Base-by-base conservation (phyloP, 2,113 vertebrate species). In the Scomber colias region DNA sequence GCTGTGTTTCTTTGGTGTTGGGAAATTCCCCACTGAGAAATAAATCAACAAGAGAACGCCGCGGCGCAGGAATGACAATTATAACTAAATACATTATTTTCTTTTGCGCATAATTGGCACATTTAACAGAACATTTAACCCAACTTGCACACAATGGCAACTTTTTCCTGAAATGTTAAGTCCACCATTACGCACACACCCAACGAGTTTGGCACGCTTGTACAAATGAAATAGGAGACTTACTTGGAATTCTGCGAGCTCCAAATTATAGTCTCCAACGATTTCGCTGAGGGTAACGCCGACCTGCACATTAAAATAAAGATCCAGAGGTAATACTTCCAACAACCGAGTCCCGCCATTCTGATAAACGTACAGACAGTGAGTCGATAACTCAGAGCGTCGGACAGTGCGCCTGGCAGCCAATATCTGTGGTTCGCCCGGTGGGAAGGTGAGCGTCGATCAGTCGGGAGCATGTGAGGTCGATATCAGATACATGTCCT, bases 321-420 rank as follows among this genome's bases (percentile, higher is more conserved):
- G 89, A 95, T 95, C 95, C 95, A 95, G 73, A 95, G 91, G 87
- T 94, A 95, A 92, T 94, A 94, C 84, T 92, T 95, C 93, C 93
- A 95, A 81, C 91, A 92, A 11, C 73, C 84, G 82, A 79, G 84
- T 83, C 89, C 91, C 89, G 95, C 94, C 95, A 95, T 95, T 80
- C 89, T 94, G 87, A 51, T 57, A 15, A 60, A 56, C 44, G 77
- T 21, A 14, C 40, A 48, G 77, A 73, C 76, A 63, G 81, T 35
- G 79, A 90, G 85, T 66, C 61, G 86, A 73, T 54, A 75, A 87
- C 60, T 84, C 77, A 11, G 84, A 77, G 87, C 63, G 82, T 72
- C 85, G 84, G 89, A 79, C 83, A 12, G 88, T 60, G 88, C 78
- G 90, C 76, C 74, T 77, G 85, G 77, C 87, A 87, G 85, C 82